These are phyloP conservation scores for Cepaea hortensis DNA, from an alignment of 2,888 invertebrate genomes.

Conservation along the genomic window DNA sequence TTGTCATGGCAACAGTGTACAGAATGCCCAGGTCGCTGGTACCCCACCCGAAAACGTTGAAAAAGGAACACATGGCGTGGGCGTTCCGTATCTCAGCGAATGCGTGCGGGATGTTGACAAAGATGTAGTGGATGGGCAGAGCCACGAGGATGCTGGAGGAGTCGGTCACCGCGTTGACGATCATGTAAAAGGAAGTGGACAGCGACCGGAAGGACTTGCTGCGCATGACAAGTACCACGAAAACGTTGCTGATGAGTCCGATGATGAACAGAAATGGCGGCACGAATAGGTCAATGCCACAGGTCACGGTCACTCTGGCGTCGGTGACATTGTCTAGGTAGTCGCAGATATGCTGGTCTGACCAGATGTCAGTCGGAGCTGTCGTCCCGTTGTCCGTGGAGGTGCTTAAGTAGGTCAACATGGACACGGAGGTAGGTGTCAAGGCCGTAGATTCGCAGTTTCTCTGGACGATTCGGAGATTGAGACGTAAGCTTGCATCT, in stretches of 20 bases:
- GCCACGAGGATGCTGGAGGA: conserved; percentile 58
- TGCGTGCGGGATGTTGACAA: conserved; percentile 58
- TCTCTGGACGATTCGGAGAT: background rate
- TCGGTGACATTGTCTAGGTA: background rate
- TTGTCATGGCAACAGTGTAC: conserved; percentile 66
- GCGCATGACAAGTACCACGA: conserved; percentile 64
- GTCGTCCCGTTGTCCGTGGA: too few species aligned
- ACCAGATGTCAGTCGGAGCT: background rate
- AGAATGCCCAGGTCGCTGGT: conserved; percentile 65
- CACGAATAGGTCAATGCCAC: conserved; percentile 57
- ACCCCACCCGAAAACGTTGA: conserved; percentile 63
- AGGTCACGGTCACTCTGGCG: background rate
- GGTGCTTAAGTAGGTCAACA: background rate
- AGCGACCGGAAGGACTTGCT: conserved; percentile 59
- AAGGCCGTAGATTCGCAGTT: background rate
- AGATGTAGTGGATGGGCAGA: conserved; percentile 63
- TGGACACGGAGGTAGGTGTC: background rate
- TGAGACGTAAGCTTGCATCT: background rate
- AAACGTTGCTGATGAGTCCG: conserved; percentile 59
- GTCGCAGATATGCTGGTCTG: background rate
- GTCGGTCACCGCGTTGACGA: conserved; percentile 60
- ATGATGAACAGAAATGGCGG: conserved; percentile 59
- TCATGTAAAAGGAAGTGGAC: conserved; percentile 66
- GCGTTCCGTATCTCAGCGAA: conserved; percentile 37
- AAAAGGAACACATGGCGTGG: conserved; percentile 61